phyloP scores from a whole-genome alignment of 2,888 invertebrate species.

The Leptinotarsa rubiginosa region DNA sequence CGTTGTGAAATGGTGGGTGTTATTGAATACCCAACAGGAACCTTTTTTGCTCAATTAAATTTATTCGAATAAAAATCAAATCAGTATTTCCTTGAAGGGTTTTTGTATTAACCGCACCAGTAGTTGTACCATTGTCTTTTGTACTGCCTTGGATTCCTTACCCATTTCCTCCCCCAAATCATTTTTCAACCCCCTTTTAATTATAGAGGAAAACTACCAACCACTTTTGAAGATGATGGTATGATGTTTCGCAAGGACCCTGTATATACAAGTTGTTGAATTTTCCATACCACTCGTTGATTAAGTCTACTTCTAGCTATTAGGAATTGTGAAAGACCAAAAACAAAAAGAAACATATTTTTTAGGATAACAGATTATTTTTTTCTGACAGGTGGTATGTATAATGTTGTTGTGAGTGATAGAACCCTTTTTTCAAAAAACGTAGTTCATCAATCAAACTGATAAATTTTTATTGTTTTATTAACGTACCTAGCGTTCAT shows the following conservation, averaged over 20 bases:
- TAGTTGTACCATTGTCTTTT: too few species aligned
- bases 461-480: conserved; percentile 40
- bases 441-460: conserved; percentile 39
- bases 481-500: conserved; percentile 39
- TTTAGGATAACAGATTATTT: conserved; percentile 32
- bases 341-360: conserved; percentile 33
- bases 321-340: conserved; percentile 42
- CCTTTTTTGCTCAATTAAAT: conserved; percentile 3
- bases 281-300: conserved; percentile 34
- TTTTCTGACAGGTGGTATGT: conserved; percentile 40
- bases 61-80: conserved; percentile 13
- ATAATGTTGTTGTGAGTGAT: conserved; percentile 40
- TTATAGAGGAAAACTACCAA: not conserved
- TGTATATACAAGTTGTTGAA: conserved; percentile 20
- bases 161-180: too few species aligned
- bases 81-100: conserved; percentile 15
- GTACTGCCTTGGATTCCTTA: too few species aligned
- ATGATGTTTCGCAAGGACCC: conserved; percentile 11
- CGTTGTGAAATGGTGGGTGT: conserved; percentile 10
- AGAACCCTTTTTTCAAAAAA: conserved; percentile 34
- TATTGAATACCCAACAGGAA: conserved; percentile 20
- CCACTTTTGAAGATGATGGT: not conserved
- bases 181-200: too few species aligned
- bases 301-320: conserved; percentile 28
- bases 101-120: not conserved